These are phyloP conservation scores for Melanogrammus aeglefinus DNA, from an alignment of 2,797 vertebrate genomes.

Conservation along the genomic window DNA sequence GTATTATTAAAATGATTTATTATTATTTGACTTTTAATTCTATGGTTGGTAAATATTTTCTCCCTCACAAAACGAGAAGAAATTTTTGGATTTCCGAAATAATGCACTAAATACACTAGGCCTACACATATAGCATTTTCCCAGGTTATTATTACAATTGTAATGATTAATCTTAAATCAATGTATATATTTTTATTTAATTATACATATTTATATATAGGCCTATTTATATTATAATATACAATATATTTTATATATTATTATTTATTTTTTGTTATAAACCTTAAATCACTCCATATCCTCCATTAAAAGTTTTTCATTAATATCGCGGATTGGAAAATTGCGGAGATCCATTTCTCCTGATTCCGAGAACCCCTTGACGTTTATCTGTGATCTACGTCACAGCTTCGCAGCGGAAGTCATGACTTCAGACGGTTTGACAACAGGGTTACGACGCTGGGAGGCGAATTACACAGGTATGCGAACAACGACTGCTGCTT, in stretches of 20 bases:
- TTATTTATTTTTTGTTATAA: neutral
- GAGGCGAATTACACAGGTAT: neutral
- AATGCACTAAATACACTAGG: neutral
- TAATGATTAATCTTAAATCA: too few species aligned
- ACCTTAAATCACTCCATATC: neutral
- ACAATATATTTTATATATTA: too few species aligned
- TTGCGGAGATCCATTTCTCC: neutral
- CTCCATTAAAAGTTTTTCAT: neutral
- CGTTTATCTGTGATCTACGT: neutral
- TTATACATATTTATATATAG: too few species aligned
- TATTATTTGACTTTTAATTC: neutral
- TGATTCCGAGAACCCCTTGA: neutral
- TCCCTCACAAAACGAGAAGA: neutral
- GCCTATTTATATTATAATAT: too few species aligned
- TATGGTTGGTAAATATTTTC: neutral
- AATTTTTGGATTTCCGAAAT: neutral
- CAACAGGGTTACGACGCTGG: neutral
- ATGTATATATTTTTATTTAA: too few species aligned
- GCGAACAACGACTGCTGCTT: neutral
- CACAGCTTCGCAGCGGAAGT: neutral
- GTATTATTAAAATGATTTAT: neutral
- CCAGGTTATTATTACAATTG: too few species aligned
- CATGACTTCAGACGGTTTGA: neutral
- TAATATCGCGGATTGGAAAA: neutral
- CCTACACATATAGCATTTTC: neutral